phyloP scores from a whole-genome alignment of 2,797 vertebrate genomes.

The Anguilla pacifica region DNA sequence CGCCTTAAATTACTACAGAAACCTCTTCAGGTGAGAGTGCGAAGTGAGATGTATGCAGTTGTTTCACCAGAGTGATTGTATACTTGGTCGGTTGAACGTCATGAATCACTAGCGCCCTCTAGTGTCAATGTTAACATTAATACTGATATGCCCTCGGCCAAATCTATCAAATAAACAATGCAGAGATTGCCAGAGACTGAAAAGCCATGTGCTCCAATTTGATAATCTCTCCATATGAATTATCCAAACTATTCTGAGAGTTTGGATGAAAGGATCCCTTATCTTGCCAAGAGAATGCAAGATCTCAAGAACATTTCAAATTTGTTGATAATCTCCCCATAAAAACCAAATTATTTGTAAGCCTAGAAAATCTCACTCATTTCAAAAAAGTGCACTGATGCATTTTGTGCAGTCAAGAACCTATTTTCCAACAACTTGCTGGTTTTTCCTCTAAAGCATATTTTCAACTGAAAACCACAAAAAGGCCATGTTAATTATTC shows the following conservation, averaged over 20 bases:
- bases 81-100: not conserved
- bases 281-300: too few relatives aligned
- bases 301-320: too few relatives aligned
- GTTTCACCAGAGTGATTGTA: not conserved
- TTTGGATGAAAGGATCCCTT: too few relatives aligned
- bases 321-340: too few relatives aligned
- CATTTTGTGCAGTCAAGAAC: not conserved
- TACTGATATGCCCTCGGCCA: not conserved
- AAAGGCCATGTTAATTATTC: not conserved
- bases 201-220: not conserved
- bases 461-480: not conserved
- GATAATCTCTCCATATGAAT: not conserved
- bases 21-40: constrained; percentile 85
- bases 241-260: not conserved
- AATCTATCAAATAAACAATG: not conserved
- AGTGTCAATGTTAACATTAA: not conserved
- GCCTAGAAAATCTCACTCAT: not conserved
- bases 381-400: not conserved
- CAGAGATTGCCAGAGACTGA: not conserved
- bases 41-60: not conserved
- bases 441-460: not conserved
- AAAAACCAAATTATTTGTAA: too few relatives aligned
- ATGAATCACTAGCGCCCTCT: not conserved
- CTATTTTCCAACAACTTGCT: not conserved
- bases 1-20: constrained; percentile 94